Evolutionary conservation across 2,797 vertebrate genomes (phyloP).

Genomic region (Peromyscus aztecus): DNA sequence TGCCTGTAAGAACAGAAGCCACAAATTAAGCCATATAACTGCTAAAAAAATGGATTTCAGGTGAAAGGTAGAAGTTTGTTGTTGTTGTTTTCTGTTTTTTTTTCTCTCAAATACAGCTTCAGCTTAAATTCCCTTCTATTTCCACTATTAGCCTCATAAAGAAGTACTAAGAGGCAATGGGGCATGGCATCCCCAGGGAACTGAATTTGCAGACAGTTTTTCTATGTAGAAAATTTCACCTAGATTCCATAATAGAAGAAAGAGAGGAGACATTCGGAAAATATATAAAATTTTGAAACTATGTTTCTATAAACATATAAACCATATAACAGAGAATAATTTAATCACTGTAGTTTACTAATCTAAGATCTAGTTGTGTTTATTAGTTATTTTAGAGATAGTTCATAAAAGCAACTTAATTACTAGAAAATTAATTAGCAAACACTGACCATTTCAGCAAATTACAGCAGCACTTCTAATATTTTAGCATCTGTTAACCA

Average conservation of each 20-base stretch:
- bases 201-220: conserved; percentile 8
- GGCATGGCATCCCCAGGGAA: neutral
- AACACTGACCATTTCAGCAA: conserved; percentile 6
- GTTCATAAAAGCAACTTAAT: conserved; percentile 15
- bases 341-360: neutral
- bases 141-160: neutral
- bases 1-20: neutral
- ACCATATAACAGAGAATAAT: neutral
- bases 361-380: conserved; percentile 7
- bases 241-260: neutral
- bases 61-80: neutral
- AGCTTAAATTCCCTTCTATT: conserved; percentile 18
- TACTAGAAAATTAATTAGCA: conserved; percentile 41
- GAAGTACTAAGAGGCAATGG: neutral
- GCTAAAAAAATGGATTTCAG: neutral
- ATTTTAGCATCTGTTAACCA: conserved; percentile 8
- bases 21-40: neutral
- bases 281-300: neutral
- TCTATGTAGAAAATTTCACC: neutral
- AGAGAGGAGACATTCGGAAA: conserved; percentile 48
- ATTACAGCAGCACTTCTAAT: neutral
- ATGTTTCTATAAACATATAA: neutral
- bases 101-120: conserved; percentile 6
- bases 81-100: too few relatives aligned
- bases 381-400: neutral